These are phyloP conservation scores for Lycocerus yunnanus DNA, from an alignment of 2,888 invertebrate genomes.

Conservation along the genomic window DNA sequence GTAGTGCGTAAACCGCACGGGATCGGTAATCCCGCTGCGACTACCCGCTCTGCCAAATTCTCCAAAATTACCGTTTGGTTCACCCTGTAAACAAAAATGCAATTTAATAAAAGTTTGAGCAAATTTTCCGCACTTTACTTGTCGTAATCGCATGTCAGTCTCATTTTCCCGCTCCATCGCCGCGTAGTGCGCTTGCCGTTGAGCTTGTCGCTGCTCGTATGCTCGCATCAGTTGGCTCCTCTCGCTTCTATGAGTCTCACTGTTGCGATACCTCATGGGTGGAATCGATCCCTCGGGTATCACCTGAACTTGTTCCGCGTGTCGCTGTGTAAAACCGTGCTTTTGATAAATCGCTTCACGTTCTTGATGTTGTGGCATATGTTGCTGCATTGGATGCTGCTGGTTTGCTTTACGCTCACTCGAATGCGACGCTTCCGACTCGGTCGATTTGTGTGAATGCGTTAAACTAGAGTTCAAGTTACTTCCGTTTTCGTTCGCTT, in stretches of 20 bases:
- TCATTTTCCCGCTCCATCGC: conserved; percentile 59
- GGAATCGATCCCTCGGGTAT: conserved; percentile 53
- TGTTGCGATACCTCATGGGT: conserved; percentile 48
- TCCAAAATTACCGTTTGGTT: conserved; percentile 44
- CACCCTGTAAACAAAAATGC: conserved; percentile 16
- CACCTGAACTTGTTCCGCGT: conserved; percentile 55
- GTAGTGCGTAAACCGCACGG: conserved; percentile 69
- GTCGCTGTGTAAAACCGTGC: conserved; percentile 52
- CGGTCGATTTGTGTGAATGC: conserved; percentile 51
- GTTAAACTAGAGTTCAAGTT: not conserved
- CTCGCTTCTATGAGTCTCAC: conserved; percentile 38
- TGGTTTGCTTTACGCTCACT: conserved; percentile 56
- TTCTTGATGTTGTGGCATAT: conserved; percentile 32
- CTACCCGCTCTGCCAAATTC: conserved; percentile 61
- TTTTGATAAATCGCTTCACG: conserved; percentile 50
- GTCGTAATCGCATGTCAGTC: conserved; percentile 55
- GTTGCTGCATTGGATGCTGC: conserved; percentile 44
- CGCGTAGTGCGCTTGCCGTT: conserved; percentile 64
- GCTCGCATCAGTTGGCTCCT: conserved; percentile 44
- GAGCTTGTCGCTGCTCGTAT: conserved; percentile 62
- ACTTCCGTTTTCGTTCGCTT: conserved; percentile 34
- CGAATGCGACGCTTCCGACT: conserved; percentile 52
- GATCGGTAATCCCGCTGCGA: conserved; percentile 60
- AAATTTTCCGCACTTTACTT: conserved; percentile 40
- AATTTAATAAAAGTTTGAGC: not conserved